A percentile compares a stretch with the other conserved stretches of the same genome.
These are phyloP conservation scores for Tragelaphus scriptus DNA, from an alignment of 2,113 vertebrate species.

Conservation along the genomic window DNA sequence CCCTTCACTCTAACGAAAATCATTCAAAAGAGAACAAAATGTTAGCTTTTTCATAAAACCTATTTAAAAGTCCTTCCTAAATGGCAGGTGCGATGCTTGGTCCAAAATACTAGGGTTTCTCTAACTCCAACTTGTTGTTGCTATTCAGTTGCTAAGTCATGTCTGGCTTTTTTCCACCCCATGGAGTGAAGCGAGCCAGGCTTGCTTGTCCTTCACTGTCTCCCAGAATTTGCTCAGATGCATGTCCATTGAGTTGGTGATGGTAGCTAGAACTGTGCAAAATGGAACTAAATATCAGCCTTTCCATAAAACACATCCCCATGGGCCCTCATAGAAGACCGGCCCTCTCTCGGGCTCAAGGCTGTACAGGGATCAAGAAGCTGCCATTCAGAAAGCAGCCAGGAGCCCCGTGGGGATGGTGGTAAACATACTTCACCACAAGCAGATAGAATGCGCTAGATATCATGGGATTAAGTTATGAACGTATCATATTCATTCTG, in stretches of 20 bases:
- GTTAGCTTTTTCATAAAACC: background rate
- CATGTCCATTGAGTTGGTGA: fast-evolving
- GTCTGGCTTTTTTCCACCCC: background rate
- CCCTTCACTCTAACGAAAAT: background rate
- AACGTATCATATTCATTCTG: background rate
- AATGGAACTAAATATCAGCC: background rate
- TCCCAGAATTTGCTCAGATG: background rate
- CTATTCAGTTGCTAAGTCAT: background rate
- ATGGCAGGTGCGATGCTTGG: background rate
- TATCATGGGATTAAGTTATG: fast-evolving
- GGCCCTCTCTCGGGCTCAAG: background rate
- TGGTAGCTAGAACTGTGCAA: background rate
- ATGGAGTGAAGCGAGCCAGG: background rate
- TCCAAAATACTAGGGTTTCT: background rate
- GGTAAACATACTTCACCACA: background rate
- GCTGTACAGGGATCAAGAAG: background rate
- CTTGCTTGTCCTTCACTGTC: background rate
- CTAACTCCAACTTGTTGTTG: background rate
- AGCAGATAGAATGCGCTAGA: background rate
- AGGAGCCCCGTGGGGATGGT: fast-evolving
- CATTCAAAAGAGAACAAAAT: background rate
- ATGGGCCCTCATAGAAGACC: background rate
- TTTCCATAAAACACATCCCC: background rate
- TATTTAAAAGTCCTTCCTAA: background rate
- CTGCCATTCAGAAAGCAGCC: background rate